Evolutionary conservation across 2,797 vertebrate genomes (phyloP).

Genomic region (Sus cebifrons): DNA sequence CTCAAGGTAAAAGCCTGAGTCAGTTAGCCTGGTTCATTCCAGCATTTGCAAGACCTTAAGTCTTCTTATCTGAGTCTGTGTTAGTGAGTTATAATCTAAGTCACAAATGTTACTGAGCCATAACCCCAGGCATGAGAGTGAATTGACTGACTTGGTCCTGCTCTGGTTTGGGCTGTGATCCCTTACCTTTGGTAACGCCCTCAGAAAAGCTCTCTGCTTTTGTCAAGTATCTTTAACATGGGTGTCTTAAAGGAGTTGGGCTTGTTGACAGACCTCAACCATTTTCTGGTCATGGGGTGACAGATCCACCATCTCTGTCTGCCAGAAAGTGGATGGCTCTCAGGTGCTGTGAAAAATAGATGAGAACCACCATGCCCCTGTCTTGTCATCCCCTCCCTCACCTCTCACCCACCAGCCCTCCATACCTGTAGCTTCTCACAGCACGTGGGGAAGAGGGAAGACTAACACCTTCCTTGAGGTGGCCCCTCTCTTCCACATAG

Average conservation of each 20-base stretch:
- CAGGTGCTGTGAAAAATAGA: not conserved
- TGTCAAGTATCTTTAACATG: not conserved
- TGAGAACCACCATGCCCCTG: not conserved
- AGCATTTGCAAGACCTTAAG: not conserved
- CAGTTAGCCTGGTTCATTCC: constrained; percentile 43
- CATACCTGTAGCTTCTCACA: not conserved
- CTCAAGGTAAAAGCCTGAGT: not conserved
- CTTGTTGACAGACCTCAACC: constrained; percentile 6
- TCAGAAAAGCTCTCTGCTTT: not conserved
- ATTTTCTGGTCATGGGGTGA: constrained; percentile 13
- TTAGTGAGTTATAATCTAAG: not conserved
- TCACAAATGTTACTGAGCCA: not conserved
- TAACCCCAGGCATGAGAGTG: not conserved
- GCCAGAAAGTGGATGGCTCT: not conserved
- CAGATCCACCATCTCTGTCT: not conserved
- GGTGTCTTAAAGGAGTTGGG: not conserved
- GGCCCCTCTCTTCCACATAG: not conserved
- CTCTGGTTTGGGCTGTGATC: not conserved
- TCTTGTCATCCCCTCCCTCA: not conserved
- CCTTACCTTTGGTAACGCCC: not conserved
- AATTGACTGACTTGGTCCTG: not conserved
- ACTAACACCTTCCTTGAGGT: not conserved
- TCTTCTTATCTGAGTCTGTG: not conserved
- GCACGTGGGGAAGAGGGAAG: not conserved
- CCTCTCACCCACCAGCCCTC: no score